Evolutionary conservation across 2,888 invertebrate genomes (phyloP).

Genomic region (Parnassius orleans): DNA sequence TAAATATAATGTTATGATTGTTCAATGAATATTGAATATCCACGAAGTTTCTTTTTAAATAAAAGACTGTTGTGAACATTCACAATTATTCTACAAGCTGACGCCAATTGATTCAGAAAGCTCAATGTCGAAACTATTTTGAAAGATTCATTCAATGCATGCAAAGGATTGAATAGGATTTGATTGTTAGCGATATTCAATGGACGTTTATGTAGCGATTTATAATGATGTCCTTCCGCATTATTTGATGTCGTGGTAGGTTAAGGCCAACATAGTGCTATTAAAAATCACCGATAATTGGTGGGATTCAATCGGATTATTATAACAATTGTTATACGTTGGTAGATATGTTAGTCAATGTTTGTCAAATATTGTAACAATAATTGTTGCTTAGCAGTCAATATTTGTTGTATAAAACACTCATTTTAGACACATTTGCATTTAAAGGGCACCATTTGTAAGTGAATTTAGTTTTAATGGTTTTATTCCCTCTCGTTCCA

Average conservation of each 20-base stretch:
- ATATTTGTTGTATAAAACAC: no score
- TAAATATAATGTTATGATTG: no score
- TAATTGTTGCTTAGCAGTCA: no score
- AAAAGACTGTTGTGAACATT: slow-evolving; percentile 25
- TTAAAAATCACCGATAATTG: slow-evolving; percentile 21
- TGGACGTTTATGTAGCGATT: slow-evolving; percentile 23
- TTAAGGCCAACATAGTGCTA: slow-evolving; percentile 20
- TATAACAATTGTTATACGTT: slow-evolving; percentile 8
- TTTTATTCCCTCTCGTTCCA: no score
- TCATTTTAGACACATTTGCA: no score
- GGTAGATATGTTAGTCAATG: no score
- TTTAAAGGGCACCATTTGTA: no score
- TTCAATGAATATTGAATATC: no score
- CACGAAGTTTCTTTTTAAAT: not conserved
- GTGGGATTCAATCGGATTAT: slow-evolving; percentile 10
- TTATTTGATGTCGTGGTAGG: slow-evolving; percentile 24
- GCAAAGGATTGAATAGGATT: slow-evolving; percentile 11
- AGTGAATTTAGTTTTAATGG: no score
- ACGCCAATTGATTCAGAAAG: slow-evolving; percentile 10
- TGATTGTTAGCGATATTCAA: slow-evolving; percentile 14
- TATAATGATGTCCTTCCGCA: slow-evolving; percentile 26
- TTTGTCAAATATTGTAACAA: no score
- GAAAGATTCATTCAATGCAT: slow-evolving; percentile 14
- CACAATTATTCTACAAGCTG: slow-evolving; percentile 5
- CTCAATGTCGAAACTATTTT: slow-evolving; percentile 20